A percentile compares a stretch with the other conserved stretches of the same genome.
Conservation (phyloP, 2,797 vertebrate species). For the Pogoniulus pusillus region DNA sequence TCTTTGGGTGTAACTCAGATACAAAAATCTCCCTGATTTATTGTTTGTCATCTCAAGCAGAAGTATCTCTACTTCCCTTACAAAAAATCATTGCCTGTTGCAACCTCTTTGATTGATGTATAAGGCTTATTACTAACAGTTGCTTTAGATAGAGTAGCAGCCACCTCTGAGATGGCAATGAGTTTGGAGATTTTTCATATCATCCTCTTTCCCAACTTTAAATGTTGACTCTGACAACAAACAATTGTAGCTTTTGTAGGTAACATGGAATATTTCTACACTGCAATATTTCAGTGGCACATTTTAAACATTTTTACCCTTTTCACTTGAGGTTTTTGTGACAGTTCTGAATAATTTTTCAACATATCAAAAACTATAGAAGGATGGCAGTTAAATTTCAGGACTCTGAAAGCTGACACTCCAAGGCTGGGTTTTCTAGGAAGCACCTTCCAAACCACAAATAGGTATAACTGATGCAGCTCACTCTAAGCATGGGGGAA, state of each 20-base stretch:
- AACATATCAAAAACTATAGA: background rate
- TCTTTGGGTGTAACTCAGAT: background rate
- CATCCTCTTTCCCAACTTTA: background rate
- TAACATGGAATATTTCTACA: background rate
- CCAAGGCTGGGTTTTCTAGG: background rate
- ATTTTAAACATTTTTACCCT: background rate
- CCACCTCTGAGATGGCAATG: background rate
- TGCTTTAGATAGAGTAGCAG: background rate
- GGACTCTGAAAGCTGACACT: background rate
- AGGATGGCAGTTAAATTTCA: background rate
- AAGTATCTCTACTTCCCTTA: background rate
- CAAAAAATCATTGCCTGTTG: background rate
- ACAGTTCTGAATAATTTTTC: background rate
- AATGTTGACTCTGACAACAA: background rate
- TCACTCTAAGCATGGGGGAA: background rate
- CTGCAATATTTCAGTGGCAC: background rate
- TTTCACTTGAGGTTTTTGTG: background rate
- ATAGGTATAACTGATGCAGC: background rate
- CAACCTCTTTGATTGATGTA: background rate
- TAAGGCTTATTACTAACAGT: fast-evolving
- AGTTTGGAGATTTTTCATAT: background rate
- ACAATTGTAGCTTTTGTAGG: background rate
- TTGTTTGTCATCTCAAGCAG: background rate
- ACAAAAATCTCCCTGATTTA: background rate
- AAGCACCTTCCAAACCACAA: background rate